Evolutionary conservation across 2,888 invertebrate species (phyloP).

Genomic region (Acleris holmiana): DNA sequence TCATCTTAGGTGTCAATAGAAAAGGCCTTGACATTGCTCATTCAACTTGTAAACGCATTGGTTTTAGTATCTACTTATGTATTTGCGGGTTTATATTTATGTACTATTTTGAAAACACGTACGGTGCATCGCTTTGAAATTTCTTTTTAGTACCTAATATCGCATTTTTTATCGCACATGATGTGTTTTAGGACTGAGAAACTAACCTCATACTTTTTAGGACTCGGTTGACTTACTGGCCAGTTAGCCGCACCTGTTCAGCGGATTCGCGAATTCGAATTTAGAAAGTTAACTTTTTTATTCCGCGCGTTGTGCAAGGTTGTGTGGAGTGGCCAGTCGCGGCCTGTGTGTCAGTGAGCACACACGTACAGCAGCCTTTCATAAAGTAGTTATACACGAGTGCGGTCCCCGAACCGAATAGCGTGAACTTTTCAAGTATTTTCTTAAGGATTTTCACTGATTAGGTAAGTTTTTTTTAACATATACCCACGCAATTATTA

Average conservation of each 20-base stretch:
- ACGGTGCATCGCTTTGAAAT: too few relatives aligned
- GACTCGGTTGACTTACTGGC: conserved; percentile 31
- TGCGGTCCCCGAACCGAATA: conserved; percentile 42
- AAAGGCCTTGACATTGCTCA: too few relatives aligned
- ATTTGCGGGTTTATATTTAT: too few relatives aligned
- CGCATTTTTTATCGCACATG: too few relatives aligned
- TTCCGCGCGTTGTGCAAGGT: conserved; percentile 66
- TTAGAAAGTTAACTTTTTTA: conserved; percentile 80
- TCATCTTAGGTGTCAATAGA: too few relatives aligned
- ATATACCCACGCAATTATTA: background rate
- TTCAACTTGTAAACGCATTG: too few relatives aligned
- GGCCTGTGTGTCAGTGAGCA: conserved; percentile 61
- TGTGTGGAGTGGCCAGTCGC: conserved; percentile 64
- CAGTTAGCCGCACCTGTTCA: conserved; percentile 49
- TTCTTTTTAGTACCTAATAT: too few relatives aligned
- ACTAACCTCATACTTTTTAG: conserved; percentile 24
- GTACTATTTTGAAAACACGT: too few relatives aligned
- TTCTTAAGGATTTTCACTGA: conserved; percentile 27
- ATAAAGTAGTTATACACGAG: conserved; percentile 32
- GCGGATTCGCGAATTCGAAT: conserved; percentile 68
- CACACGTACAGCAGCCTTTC: conserved; percentile 53
- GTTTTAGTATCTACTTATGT: too few relatives aligned
- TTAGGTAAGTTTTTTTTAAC: conserved; percentile 21
- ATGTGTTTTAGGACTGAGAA: background rate
- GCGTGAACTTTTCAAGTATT: conserved; percentile 34